A percentile compares a stretch with the other conserved stretches of the same genome.
Evolutionary conservation across 2,113 vertebrate species (phyloP).

Genomic region (Vombatus ursinus): DNA sequence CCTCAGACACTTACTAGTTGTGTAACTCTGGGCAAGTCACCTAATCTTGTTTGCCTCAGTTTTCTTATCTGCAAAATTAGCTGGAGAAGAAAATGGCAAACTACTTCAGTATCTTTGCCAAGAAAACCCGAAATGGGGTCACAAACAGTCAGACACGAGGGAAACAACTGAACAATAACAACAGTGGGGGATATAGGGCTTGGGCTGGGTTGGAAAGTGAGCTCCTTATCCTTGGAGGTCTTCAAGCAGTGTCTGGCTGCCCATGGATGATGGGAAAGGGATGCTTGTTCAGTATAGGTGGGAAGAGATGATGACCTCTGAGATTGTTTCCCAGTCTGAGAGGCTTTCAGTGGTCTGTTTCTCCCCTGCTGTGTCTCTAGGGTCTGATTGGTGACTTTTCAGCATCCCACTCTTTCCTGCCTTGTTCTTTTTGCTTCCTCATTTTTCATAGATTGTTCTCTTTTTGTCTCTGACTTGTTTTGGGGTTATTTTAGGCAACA

Average conservation of each 20-base stretch:
- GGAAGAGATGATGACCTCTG: neutral
- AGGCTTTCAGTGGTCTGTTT: neutral
- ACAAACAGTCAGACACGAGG: neutral
- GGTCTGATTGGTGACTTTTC: neutral
- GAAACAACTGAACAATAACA: neutral
- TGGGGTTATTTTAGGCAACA: constrained; percentile 70
- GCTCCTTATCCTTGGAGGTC: neutral
- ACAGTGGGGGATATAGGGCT: neutral
- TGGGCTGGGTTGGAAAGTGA: neutral
- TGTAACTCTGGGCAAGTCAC: too few species aligned
- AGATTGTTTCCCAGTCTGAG: neutral
- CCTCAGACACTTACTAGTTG: too few species aligned
- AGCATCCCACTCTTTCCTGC: neutral
- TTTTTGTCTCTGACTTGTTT: constrained; percentile 61
- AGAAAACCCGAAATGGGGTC: neutral
- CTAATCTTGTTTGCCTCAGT: too few species aligned
- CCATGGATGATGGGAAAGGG: neutral
- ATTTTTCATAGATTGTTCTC: constrained; percentile 70
- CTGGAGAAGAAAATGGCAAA: neutral
- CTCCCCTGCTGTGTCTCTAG: neutral
- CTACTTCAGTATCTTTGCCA: neutral
- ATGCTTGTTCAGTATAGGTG: neutral
- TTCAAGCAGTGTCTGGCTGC: neutral
- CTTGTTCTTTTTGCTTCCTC: constrained; percentile 65
- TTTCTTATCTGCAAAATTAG: too few species aligned